Conservation (phyloP, 2,888 invertebrate species). For the Sesia bembeciformis region DNA sequence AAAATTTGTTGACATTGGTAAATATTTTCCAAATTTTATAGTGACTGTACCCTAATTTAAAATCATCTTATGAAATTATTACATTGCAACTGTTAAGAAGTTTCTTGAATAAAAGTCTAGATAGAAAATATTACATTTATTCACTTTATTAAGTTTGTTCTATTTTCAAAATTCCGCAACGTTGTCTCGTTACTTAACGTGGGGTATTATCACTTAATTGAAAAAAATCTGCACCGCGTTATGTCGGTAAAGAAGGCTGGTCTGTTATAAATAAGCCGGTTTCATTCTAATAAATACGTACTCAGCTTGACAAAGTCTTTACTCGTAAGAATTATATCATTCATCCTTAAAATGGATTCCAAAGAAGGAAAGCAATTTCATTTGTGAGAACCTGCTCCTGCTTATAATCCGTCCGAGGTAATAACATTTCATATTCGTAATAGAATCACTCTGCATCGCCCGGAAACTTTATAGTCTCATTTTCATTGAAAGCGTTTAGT, state of each 20-base stretch:
- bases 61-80: too few relatives aligned
- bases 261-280: constrained; percentile 11
- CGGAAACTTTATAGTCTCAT: constrained; percentile 73
- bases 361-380: constrained; percentile 72
- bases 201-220: not conserved
- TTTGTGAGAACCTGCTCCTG: constrained; percentile 71
- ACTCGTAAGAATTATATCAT: constrained; percentile 69
- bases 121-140: too few relatives aligned
- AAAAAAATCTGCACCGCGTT: constrained; percentile 7
- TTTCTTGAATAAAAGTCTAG: too few relatives aligned
- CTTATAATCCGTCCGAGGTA: constrained; percentile 74
- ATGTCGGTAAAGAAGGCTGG: constrained; percentile 7
- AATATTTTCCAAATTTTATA: too few relatives aligned
- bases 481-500: constrained; percentile 73
- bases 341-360: constrained; percentile 73
- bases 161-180: not conserved
- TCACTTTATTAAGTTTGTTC: too few relatives aligned
- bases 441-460: constrained; percentile 72
- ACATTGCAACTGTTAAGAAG: too few relatives aligned
- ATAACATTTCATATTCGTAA: constrained; percentile 75
- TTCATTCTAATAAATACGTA: constrained; percentile 43
- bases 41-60: too few relatives aligned
- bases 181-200: not conserved
- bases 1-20: too few relatives aligned
- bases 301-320: constrained; percentile 60